Evolutionary conservation across 2,888 invertebrate genomes (phyloP).

Genomic region (Caenorhabditis uteleia): DNA sequence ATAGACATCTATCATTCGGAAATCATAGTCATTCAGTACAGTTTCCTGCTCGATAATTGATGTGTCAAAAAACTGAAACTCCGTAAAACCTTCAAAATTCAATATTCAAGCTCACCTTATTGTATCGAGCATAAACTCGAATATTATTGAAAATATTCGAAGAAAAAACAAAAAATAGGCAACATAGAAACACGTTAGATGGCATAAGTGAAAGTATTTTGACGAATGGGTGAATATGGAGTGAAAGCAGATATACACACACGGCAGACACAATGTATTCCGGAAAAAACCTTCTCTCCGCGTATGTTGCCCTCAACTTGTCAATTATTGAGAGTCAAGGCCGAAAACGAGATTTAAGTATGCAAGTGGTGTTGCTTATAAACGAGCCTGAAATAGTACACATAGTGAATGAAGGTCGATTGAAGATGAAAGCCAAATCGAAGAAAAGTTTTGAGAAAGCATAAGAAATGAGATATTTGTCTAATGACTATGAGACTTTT

Average conservation of each 20-base stretch:
- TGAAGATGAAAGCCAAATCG: too few relatives aligned
- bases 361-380: too few relatives aligned
- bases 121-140: conserved; percentile 11
- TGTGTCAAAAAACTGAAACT: conserved; percentile 64
- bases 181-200: conserved; percentile 22
- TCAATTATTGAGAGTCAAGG: conserved; percentile 26
- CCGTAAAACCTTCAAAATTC: background rate
- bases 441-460: too few relatives aligned
- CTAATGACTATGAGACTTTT: too few relatives aligned
- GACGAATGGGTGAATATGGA: conserved; percentile 22
- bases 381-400: too few relatives aligned
- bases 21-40: conserved; percentile 57
- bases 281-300: conserved; percentile 39
- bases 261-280: conserved; percentile 32
- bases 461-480: too few relatives aligned
- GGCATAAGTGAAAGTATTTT: conserved; percentile 45
- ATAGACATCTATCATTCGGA: conserved; percentile 38
- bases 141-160: background rate
- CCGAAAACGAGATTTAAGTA: too few relatives aligned
- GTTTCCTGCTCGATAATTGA: conserved; percentile 62
- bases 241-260: conserved; percentile 14
- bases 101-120: conserved; percentile 10
- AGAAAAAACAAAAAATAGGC: conserved; percentile 5
- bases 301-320: conserved; percentile 25
- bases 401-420: too few relatives aligned